These are phyloP conservation scores for Actenoides hombroni DNA, from an alignment of 2,113 vertebrate genomes.

Conservation along the genomic window DNA sequence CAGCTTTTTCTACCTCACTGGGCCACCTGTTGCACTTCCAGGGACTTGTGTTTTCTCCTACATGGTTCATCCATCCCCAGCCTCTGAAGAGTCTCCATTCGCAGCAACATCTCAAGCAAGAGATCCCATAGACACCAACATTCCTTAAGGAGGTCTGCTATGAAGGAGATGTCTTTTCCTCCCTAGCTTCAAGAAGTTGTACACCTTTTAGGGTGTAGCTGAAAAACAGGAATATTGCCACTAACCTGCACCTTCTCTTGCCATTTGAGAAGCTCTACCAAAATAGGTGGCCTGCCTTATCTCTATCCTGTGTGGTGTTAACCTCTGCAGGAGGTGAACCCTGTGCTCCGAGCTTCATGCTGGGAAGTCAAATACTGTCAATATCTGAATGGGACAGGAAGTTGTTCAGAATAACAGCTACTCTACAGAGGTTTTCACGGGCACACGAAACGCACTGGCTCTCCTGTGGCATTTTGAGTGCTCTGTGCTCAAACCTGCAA, in stretches of 20 bases:
- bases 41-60: not conserved
- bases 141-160: not conserved
- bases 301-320: not conserved
- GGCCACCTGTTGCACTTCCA: not conserved
- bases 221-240: not conserved
- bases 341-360: not conserved
- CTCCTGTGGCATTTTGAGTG: not conserved
- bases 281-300: not conserved
- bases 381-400: not conserved
- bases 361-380: fast-evolving
- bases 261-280: not conserved
- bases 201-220: fast-evolving
- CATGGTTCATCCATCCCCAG: not conserved
- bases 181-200: too few relatives aligned
- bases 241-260: not conserved
- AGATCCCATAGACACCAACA: not conserved
- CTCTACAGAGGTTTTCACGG: not conserved
- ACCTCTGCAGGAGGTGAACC: not conserved
- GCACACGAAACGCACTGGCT: not conserved
- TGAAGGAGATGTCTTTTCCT: fast-evolving
- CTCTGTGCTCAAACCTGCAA: not conserved
- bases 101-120: not conserved
- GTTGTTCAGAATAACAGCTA: not conserved
- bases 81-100: fast-evolving
- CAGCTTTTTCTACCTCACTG: not conserved